Conservation (phyloP, 2,113 vertebrate species). For the Festucalex cinctus region DNA sequence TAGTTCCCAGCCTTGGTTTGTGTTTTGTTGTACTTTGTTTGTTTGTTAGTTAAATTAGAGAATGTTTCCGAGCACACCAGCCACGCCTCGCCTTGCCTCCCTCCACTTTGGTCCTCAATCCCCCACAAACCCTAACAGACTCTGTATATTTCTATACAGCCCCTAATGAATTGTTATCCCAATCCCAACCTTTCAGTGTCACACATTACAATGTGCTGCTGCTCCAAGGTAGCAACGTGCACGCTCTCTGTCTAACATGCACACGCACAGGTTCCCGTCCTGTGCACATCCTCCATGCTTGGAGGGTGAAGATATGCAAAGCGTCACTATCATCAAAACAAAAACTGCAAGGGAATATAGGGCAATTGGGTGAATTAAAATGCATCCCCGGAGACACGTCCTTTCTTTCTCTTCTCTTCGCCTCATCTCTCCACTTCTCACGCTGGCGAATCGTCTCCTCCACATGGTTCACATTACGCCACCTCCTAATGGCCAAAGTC, state of each 20-base stretch:
- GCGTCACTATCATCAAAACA: constrained; percentile 73
- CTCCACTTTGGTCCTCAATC: too few relatives aligned
- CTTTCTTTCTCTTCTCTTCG: constrained; percentile 54
- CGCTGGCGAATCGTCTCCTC: constrained; percentile 30
- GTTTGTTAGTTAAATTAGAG: too few relatives aligned
- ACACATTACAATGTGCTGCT: constrained; percentile 38
- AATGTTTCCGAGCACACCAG: too few relatives aligned
- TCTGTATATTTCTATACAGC: constrained; percentile 1
- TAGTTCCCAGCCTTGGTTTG: too few relatives aligned
- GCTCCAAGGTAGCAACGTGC: constrained; percentile 45
- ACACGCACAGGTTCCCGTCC: constrained; percentile 39
- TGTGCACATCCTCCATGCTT: constrained; percentile 61
- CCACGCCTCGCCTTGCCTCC: too few relatives aligned
- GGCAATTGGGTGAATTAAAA: constrained; percentile 76
- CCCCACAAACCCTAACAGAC: too few relatives aligned
- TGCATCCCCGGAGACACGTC: constrained; percentile 67
- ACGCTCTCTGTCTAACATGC: neutral
- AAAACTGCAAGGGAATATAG: constrained; percentile 74
- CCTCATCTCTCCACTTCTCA: constrained; percentile 35
- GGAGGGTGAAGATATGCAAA: constrained; percentile 75
- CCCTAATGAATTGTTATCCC: constrained; percentile 43
- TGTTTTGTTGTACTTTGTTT: too few relatives aligned
- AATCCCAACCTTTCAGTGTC: constrained; percentile 32
- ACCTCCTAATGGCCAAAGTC: constrained; percentile 27
- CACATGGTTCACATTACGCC: constrained; percentile 27